Evolutionary conservation across 2,113 vertebrate genomes (phyloP).

Genomic region (Scatophagus argus): DNA sequence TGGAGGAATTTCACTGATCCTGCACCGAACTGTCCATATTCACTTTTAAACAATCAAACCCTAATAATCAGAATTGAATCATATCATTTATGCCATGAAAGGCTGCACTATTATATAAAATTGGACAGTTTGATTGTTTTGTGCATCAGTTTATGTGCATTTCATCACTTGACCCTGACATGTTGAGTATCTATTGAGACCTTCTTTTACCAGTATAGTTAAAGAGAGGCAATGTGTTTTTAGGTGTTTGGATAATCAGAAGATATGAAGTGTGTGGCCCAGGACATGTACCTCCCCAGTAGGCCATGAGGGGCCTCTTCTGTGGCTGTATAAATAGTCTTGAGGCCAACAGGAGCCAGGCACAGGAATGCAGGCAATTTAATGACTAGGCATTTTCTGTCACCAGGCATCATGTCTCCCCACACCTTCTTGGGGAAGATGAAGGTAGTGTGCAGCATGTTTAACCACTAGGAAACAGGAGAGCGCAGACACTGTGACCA

Average conservation of each 20-base stretch:
- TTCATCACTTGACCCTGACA: not conserved
- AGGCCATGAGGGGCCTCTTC: slow-evolving; percentile 70
- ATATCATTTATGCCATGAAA: not conserved
- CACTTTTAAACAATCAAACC: not conserved
- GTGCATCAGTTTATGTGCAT: not conserved
- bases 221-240: not conserved
- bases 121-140: not conserved
- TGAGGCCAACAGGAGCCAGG: slow-evolving; percentile 76
- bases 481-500: slow-evolving; percentile 5
- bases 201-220: not conserved
- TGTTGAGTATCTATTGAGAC: not conserved
- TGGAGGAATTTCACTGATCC: not conserved
- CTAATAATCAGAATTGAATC: not conserved
- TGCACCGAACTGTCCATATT: not conserved
- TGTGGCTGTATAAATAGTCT: slow-evolving; percentile 83
- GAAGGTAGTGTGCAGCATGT: slow-evolving; percentile 50
- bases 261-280: slow-evolving; percentile 23
- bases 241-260: slow-evolving; percentile 39
- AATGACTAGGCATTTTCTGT: slow-evolving; percentile 78
- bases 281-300: slow-evolving; percentile 40
- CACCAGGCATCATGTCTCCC: slow-evolving; percentile 60
- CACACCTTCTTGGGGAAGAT: slow-evolving; percentile 80
- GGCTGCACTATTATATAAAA: not conserved
- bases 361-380: slow-evolving; percentile 78
- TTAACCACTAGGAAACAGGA: slow-evolving; percentile 38